These are phyloP conservation scores for Echinops telfairi DNA, from an alignment of 2,113 vertebrate species.

Conservation along the genomic window DNA sequence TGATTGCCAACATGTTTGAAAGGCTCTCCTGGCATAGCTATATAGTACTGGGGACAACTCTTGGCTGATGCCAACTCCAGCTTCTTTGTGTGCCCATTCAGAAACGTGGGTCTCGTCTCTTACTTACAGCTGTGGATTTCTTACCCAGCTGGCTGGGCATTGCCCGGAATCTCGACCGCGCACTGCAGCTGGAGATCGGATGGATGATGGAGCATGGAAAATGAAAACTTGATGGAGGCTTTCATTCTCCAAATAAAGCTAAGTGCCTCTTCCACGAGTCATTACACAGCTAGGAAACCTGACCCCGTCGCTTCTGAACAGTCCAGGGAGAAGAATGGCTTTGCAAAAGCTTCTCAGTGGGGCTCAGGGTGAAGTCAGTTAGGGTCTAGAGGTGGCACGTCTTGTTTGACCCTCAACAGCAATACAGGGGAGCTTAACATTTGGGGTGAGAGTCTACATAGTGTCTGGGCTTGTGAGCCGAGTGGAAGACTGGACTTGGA, in stretches of 20 bases:
- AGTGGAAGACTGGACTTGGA: background rate
- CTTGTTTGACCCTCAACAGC: background rate
- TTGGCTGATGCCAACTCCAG: conserved; percentile 78
- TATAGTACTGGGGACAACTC: conserved; percentile 64
- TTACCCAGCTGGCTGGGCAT: conserved; percentile 56
- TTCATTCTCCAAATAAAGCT: conserved; percentile 81
- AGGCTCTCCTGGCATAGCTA: conserved; percentile 82
- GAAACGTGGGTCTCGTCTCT: conserved; percentile 70
- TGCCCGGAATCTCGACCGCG: conserved; percentile 64
- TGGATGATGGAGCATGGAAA: conserved; percentile 78
- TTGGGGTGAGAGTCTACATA: background rate
- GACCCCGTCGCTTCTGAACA: conserved; percentile 82
- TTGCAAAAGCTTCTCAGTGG: conserved; percentile 81
- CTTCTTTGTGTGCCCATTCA: conserved; percentile 72
- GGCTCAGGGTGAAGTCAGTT: conserved; percentile 76
- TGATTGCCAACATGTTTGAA: conserved; percentile 69
- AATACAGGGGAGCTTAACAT: conserved; percentile 32
- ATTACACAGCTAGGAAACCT: conserved; percentile 83
- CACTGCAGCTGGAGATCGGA: conserved; percentile 67
- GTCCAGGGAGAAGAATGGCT: conserved; percentile 75
- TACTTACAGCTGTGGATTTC: conserved; percentile 72
- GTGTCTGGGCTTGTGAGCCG: background rate
- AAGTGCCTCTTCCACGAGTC: conserved; percentile 82
- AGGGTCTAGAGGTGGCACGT: background rate
- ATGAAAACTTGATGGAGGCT: conserved; percentile 82